These are phyloP conservation scores for Ceratosolen solmsi DNA, from an alignment of 1,140 invertebrate species.

Conservation along the genomic window DNA sequence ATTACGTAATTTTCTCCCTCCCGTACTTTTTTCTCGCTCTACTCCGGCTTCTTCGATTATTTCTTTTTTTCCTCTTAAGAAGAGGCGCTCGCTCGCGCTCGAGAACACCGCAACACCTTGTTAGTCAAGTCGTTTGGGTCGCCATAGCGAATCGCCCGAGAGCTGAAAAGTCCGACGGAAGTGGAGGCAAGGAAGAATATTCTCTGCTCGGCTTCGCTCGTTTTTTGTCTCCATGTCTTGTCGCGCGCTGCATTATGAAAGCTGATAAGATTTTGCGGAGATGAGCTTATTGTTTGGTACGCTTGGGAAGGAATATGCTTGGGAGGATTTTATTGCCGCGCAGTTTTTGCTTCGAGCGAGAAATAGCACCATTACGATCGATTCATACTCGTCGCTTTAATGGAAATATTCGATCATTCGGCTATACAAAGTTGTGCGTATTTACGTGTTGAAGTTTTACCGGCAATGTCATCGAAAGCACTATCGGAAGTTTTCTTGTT, in stretches of 20 bases:
- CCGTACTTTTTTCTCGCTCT: neutral
- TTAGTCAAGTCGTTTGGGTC: conserved; percentile 62
- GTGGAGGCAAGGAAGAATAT: neutral
- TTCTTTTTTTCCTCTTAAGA: conserved; percentile 1
- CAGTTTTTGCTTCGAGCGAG: neutral
- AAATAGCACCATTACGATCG: neutral
- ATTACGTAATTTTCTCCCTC: conserved; percentile 58
- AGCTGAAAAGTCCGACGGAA: conserved; percentile 15
- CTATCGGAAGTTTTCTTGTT: neutral
- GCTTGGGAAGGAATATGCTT: neutral
- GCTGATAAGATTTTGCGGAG: conserved; percentile 8
- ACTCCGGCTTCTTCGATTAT: neutral
- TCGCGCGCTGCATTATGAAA: neutral
- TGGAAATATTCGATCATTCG: neutral
- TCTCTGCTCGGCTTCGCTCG: neutral
- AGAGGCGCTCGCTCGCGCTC: neutral
- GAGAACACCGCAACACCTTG: conserved; percentile 57
- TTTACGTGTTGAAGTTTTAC: too few relatives aligned
- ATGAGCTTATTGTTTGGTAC: neutral
- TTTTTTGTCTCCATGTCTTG: neutral
- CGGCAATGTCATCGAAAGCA: too few relatives aligned
- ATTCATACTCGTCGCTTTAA: neutral
- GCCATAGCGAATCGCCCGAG: conserved; percentile 44
- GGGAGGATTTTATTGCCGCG: neutral
- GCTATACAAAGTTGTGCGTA: too few relatives aligned